phyloP scores from a whole-genome alignment of 2,797 vertebrate genomes.

The Cuculus canorus region DNA sequence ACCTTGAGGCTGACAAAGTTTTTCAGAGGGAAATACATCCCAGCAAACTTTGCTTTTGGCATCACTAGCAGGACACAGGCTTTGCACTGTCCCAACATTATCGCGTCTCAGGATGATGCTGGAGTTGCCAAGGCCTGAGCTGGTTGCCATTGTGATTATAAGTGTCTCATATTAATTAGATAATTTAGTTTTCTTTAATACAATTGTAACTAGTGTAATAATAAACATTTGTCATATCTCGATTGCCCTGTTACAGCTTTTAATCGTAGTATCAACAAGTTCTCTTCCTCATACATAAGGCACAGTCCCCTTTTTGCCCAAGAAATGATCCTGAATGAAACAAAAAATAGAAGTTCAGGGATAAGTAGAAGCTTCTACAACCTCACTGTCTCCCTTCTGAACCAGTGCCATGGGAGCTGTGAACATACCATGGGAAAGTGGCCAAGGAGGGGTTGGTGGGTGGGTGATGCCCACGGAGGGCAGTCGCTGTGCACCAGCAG shows the following conservation, averaged over 20 bases:
- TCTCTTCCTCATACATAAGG: not conserved
- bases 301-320: fast-evolving
- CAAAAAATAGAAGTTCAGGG: not conserved
- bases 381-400: not conserved
- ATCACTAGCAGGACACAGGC: not conserved
- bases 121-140: not conserved
- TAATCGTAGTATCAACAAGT: not conserved
- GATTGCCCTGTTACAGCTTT: not conserved
- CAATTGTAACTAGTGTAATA: not conserved
- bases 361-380: not conserved
- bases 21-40: not conserved
- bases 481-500: not conserved
- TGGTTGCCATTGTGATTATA: not conserved
- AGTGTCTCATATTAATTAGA: not conserved
- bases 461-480: not conserved
- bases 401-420: not conserved
- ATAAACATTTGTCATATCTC: not conserved
- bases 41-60: not conserved
- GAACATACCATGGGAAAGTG: not conserved
- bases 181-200: not conserved
- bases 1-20: fast-evolving
- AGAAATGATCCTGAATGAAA: not conserved
- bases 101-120: not conserved
- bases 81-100: not conserved
- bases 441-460: not conserved